Conservation (phyloP, 2,113 vertebrate genomes). For the Saccopteryx leptura region DNA sequence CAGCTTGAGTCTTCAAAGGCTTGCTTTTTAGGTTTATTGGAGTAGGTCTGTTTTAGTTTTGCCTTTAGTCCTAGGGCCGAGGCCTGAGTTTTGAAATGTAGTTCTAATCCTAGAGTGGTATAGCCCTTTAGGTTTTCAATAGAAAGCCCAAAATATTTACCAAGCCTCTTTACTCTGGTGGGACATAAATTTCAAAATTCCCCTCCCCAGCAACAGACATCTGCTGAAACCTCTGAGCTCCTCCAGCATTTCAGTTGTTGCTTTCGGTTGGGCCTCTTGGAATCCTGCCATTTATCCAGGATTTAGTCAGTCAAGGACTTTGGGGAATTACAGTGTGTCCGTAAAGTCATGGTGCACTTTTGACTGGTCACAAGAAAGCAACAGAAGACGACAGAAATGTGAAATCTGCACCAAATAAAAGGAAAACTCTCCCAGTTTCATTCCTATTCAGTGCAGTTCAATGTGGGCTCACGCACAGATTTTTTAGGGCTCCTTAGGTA, state of each 20-base stretch:
- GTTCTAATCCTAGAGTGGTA: neutral
- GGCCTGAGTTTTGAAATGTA: neutral
- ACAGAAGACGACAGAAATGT: too few relatives aligned
- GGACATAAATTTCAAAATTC: neutral
- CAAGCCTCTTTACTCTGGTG: neutral
- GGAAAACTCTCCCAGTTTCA: too few relatives aligned
- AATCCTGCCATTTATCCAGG: neutral
- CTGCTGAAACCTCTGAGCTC: neutral
- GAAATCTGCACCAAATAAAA: too few relatives aligned
- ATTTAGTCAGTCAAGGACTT: neutral
- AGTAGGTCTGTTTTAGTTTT: neutral
- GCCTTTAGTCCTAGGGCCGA: neutral
- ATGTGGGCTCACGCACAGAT: too few relatives aligned
- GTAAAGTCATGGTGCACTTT: too few relatives aligned
- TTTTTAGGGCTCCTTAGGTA: too few relatives aligned
- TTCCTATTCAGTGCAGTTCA: too few relatives aligned
- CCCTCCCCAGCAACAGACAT: neutral
- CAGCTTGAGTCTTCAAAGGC: neutral
- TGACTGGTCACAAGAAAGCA: too few relatives aligned
- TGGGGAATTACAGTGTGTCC: neutral
- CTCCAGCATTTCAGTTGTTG: neutral
- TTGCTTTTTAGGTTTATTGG: neutral
- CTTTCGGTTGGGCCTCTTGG: neutral
- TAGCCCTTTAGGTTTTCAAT: neutral
- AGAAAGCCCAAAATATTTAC: conserved; percentile 5